Base-by-base conservation (phyloP, 2,888 invertebrate species). In the Lasiommata megera region DNA sequence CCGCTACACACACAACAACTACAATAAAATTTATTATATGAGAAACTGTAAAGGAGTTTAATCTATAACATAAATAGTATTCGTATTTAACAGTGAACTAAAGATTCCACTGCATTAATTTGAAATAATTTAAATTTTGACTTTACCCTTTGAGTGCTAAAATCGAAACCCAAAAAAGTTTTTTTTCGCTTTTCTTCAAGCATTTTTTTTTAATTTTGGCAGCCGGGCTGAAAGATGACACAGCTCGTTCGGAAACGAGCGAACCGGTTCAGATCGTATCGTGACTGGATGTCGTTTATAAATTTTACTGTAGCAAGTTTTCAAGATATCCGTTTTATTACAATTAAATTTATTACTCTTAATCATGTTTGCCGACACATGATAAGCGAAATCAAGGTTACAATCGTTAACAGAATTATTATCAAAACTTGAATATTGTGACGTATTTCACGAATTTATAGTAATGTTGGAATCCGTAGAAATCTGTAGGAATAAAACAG, bases 61-160 rank as follows among this genome's bases (percentile, higher is more conserved):
- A 31, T 9, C 31, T 2, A 31, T 31, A 31, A 9, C 31, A 31
- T 6, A 31, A 7, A 31, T 31, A 7, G 1, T 7, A 31, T 31
- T 31, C 9, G 9, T 1, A n/a, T n/a, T 31, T 31, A 6, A 6
- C 7, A 31, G 9, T 9, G 8, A 34, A 11, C 34, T 34, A 3
- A 11, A 34, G 34, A n/a, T n/a, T n/a, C n/a, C 23, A 23, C 23
- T 23, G 11, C 34, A 34, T 9, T 11, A 1, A 11, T 9, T 34
- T 16, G 11, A 14, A 34, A 16, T 17, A 9, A 36, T 11, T 38
- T 36, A 38, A 36, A 11, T 31, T 9, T 11, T 11, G 9, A 11
- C 79, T 88, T 83, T 88, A 96, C 96, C 94, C 95, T 95, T 88
- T 97, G 96, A 16, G 97, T 96, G 80, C 96, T 96, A 77, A 96